Evolutionary conservation across 2,113 vertebrate species (phyloP).

Genomic region (Glaucidium brasilianum): DNA sequence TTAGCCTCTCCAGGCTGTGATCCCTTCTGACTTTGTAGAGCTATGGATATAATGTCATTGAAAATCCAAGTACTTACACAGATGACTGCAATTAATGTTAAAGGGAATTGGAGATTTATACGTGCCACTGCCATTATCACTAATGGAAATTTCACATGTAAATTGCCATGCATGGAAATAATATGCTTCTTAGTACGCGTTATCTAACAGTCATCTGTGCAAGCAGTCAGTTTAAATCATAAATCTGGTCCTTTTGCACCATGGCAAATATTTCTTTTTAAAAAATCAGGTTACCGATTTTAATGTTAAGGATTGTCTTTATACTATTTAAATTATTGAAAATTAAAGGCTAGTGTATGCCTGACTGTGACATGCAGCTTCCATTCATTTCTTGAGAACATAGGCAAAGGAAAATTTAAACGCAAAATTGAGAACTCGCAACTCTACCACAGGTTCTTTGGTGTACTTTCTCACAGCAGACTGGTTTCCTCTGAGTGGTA

Average conservation of each 20-base stretch:
- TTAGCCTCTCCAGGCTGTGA: slow-evolving; percentile 24
- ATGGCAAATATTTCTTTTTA: not conserved
- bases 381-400: not conserved
- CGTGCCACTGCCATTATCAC: slow-evolving; percentile 1
- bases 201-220: slow-evolving; percentile 41
- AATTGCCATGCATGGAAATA: slow-evolving; percentile 59
- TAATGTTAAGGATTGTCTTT: not conserved
- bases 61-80: slow-evolving; percentile 37
- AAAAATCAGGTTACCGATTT: not conserved
- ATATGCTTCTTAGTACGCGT: slow-evolving; percentile 15
- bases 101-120: slow-evolving; percentile 50
- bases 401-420: not conserved
- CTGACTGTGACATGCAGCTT: not conserved
- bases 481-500: not conserved
- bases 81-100: slow-evolving; percentile 56
- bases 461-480: not conserved
- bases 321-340: not conserved
- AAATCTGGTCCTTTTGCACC: not conserved
- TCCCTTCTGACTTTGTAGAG: slow-evolving; percentile 29
- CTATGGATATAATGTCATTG: slow-evolving; percentile 20
- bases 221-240: slow-evolving; percentile 27
- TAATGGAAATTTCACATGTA: slow-evolving; percentile 66
- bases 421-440: not conserved
- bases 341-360: not conserved
- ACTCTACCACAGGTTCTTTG: not conserved